Evolutionary conservation across 2,888 invertebrate genomes (phyloP).

Genomic region (Yponomeuta plumbellus): DNA sequence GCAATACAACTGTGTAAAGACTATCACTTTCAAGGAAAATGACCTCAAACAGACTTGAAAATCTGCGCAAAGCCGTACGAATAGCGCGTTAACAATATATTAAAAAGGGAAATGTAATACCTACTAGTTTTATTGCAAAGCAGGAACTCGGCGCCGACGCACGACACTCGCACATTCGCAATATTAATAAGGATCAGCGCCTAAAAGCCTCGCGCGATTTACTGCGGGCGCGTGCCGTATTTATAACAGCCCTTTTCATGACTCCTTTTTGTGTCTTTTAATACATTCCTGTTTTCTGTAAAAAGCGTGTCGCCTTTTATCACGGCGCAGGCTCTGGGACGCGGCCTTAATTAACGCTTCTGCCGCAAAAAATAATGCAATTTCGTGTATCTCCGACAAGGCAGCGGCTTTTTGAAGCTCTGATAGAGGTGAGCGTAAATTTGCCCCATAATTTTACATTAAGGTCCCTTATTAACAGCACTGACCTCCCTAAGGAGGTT

Average conservation of each 20-base stretch:
- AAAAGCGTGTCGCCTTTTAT: constrained; percentile 15
- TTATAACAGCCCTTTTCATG: constrained; percentile 13
- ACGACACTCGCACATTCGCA: not conserved
- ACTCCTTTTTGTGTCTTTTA: constrained; percentile 15
- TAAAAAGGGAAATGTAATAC: no score
- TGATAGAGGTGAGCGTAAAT: not conserved
- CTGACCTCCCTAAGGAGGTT: not conserved
- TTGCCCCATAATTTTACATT: not conserved
- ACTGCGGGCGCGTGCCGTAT: not conserved
- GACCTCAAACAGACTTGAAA: no score
- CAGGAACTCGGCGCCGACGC: not conserved
- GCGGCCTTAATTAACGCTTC: constrained; percentile 10
- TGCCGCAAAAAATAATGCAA: constrained; percentile 16
- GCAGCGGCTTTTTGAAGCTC: not conserved
- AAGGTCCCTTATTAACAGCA: not conserved
- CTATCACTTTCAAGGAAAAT: no score
- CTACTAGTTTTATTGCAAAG: not conserved
- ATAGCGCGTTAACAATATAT: no score
- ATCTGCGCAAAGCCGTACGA: no score
- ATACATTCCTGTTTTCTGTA: constrained; percentile 4
- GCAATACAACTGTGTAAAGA: no score
- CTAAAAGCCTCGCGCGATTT: not conserved
- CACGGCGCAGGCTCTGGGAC: not conserved
- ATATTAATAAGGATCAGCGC: constrained; percentile 7
- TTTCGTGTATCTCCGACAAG: constrained; percentile 1